Evolutionary conservation across 2,888 invertebrate species (phyloP).

Genomic region (Deilephila porcellus): DNA sequence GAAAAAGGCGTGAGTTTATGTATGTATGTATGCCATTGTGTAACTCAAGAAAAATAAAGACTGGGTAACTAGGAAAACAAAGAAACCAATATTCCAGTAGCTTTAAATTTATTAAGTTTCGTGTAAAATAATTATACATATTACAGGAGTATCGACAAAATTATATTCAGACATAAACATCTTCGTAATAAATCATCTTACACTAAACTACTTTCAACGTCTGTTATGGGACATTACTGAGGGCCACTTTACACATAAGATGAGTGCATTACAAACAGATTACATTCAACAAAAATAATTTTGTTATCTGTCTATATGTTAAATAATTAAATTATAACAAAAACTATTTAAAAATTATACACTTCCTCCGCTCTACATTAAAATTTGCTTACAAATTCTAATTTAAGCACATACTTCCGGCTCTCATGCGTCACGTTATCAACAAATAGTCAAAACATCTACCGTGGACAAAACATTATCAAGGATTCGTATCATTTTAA

Average conservation of each 20-base stretch:
- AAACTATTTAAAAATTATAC: conserved; percentile 5
- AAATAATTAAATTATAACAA: conserved; percentile 21
- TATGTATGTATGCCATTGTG: no score
- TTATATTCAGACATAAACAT: background rate
- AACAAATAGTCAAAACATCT: conserved; percentile 7
- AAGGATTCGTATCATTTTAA: conserved; percentile 10
- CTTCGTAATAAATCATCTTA: background rate
- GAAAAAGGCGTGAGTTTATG: no score
- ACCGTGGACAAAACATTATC: background rate
- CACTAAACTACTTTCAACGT: background rate
- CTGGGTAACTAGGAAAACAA: background rate
- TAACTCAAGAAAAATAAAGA: no score
- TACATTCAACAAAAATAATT: background rate
- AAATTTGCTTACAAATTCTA: conserved; percentile 51
- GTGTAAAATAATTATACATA: conserved; percentile 14
- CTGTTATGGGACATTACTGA: background rate
- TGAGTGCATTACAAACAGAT: background rate
- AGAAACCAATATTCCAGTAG: background rate
- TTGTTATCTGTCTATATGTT: background rate
- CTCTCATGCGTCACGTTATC: background rate
- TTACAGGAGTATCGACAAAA: conserved; percentile 35
- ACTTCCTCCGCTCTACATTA: conserved; percentile 37
- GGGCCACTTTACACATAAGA: background rate
- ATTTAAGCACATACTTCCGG: conserved; percentile 8
- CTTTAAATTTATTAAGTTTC: conserved; percentile 21